Percentiles rank a stretch among this genome's conserved stretches.
Conservation (phyloP, 2,888 invertebrate species). For the Calameuta idolon region DNA sequence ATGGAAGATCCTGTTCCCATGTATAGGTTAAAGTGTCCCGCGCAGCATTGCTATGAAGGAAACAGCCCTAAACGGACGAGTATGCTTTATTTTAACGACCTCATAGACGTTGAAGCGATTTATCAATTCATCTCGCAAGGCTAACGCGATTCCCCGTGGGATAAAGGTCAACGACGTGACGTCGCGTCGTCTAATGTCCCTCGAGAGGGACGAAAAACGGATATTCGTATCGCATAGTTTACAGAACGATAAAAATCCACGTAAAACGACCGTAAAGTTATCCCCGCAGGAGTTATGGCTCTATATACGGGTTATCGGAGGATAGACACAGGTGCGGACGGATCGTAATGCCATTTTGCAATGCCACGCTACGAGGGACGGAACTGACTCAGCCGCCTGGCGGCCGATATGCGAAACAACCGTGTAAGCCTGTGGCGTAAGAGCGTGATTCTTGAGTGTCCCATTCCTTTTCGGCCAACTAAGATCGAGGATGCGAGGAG, state of each 20-base stretch:
- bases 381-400: background rate
- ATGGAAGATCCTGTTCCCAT: background rate
- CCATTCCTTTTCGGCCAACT: background rate
- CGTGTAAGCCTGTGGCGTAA: background rate
- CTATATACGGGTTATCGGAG: constrained; percentile 24
- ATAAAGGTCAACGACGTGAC: constrained; percentile 37
- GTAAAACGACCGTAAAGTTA: constrained; percentile 58
- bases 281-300: constrained; percentile 31
- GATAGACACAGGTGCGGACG: constrained; percentile 22
- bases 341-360: background rate
- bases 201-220: constrained; percentile 50
- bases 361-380: background rate
- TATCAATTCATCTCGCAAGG: constrained; percentile 50
- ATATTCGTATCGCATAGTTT: constrained; percentile 53
- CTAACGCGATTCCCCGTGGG: constrained; percentile 38
- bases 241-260: constrained; percentile 60
- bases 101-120: constrained; percentile 41
- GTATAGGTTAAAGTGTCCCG: background rate
- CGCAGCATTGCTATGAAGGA: background rate
- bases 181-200: constrained; percentile 23
- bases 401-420: background rate
- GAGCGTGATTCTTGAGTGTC: background rate
- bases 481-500: background rate
- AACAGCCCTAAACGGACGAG: constrained; percentile 13
- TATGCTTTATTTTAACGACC: constrained; percentile 43